Conservation (phyloP, 2,888 invertebrate species). For the Drosophila kanekoi region DNA sequence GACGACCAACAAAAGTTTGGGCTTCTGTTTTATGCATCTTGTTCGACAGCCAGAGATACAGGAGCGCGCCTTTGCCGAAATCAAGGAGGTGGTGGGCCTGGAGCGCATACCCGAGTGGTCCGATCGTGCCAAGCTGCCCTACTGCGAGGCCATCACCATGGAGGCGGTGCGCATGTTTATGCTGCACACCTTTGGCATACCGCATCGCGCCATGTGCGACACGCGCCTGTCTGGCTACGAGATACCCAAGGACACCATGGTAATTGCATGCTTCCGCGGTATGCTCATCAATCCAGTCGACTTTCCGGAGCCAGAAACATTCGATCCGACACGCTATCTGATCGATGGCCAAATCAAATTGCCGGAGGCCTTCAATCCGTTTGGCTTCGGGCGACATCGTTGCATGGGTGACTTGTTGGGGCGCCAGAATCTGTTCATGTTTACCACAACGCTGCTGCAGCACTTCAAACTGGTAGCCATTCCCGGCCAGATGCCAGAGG, state of each 20-base stretch:
- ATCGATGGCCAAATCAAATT: constrained; percentile 87
- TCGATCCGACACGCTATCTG: constrained; percentile 91
- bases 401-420: constrained; percentile 93
- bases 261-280: constrained; percentile 91
- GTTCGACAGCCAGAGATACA: constrained; percentile 90
- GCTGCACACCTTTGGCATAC: constrained; percentile 91
- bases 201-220: constrained; percentile 91
- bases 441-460: constrained; percentile 90
- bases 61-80: constrained; percentile 91
- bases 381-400: constrained; percentile 91
- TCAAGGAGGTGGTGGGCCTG: constrained; percentile 90
- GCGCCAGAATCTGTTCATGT: constrained; percentile 91
- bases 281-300: constrained; percentile 89
- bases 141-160: constrained; percentile 91
- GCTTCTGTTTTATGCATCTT: constrained; percentile 91
- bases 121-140: constrained; percentile 92
- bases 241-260: constrained; percentile 94
- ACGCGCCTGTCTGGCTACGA: constrained; percentile 90
- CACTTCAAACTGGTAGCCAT: constrained; percentile 89
- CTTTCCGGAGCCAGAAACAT: constrained; percentile 90
- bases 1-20: constrained; percentile 92
- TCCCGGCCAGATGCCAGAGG: constrained; percentile 89
- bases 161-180: constrained; percentile 93
- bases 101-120: constrained; percentile 89
- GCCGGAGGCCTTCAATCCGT: constrained; percentile 91